phyloP scores from a whole-genome alignment of 2,888 invertebrate species.

The Scaptomyza reducta region DNA sequence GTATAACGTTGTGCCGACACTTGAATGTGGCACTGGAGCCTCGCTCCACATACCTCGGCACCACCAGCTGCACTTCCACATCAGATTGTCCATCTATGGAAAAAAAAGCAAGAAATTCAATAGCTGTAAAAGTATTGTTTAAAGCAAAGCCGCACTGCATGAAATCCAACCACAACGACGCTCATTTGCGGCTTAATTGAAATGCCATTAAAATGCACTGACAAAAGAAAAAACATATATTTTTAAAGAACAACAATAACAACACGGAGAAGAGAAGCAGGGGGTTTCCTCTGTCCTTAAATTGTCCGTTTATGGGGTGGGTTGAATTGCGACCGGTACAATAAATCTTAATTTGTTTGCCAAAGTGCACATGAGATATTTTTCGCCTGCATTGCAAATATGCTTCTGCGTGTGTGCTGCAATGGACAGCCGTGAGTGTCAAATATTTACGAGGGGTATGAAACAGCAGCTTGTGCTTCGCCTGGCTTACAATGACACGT shows the following conservation, averaged over 20 bases:
- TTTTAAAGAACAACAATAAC: slow-evolving; percentile 4
- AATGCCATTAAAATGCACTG: slow-evolving; percentile 57
- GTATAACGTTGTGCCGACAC: slow-evolving; percentile 91
- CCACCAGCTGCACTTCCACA: slow-evolving; percentile 88
- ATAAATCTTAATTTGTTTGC: slow-evolving; percentile 78
- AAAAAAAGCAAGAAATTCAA: slow-evolving; percentile 19
- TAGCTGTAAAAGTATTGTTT: slow-evolving; percentile 15
- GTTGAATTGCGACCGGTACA: slow-evolving; percentile 39
- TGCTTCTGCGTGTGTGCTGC: slow-evolving; percentile 7
- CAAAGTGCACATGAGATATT: slow-evolving; percentile 67
- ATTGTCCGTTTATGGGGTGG: slow-evolving; percentile 40
- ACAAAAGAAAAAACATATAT: slow-evolving; percentile 16
- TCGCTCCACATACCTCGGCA: slow-evolving; percentile 89
- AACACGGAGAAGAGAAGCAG: neutral
- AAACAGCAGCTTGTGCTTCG: slow-evolving; percentile 4
- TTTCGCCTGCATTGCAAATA: slow-evolving; percentile 42
- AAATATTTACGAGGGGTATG: slow-evolving; percentile 39
- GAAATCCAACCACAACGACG: slow-evolving; percentile 16
- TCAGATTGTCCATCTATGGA: slow-evolving; percentile 85
- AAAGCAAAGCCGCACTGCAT: slow-evolving; percentile 12
- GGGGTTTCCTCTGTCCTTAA: slow-evolving; percentile 16
- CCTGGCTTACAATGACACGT: neutral
- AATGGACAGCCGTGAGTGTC: slow-evolving; percentile 17
- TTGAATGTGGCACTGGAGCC: slow-evolving; percentile 89
- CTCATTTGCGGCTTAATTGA: slow-evolving; percentile 67